A percentile compares a stretch with the other conserved stretches of the same genome.
These are phyloP conservation scores for Sebastes diploproa DNA, from an alignment of 2,797 vertebrate genomes.

Conservation along the genomic window DNA sequence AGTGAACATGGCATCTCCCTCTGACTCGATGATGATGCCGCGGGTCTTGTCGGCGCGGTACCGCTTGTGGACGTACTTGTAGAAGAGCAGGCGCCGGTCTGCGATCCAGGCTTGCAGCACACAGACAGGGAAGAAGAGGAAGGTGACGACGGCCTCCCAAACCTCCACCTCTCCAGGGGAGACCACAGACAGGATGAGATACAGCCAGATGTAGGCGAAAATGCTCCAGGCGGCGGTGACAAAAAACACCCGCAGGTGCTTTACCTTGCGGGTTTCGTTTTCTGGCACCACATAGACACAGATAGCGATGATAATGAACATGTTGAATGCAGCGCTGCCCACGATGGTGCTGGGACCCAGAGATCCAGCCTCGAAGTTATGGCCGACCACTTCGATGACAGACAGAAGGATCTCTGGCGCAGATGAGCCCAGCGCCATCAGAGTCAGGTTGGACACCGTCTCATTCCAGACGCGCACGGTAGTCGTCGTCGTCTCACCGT, in stretches of 20 bases:
- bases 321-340: constrained; percentile 90
- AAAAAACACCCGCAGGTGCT: constrained; percentile 89
- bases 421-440: constrained; percentile 89
- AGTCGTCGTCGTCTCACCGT: constrained; percentile 86
- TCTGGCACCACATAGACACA: constrained; percentile 89
- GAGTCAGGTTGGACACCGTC: constrained; percentile 89
- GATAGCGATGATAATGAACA: constrained; percentile 90
- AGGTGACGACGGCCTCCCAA: constrained; percentile 89
- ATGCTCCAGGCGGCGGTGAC: constrained; percentile 88
- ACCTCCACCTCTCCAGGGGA: constrained; percentile 86
- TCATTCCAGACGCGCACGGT: constrained; percentile 90
- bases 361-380: constrained; percentile 85
- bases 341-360: constrained; percentile 90
- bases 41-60: constrained; percentile 86
- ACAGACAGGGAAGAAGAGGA: constrained; percentile 89
- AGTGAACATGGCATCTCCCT: constrained; percentile 85
- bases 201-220: constrained; percentile 91
- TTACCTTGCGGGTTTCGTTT: constrained; percentile 85
- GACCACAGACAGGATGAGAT: constrained; percentile 87
- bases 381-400: constrained; percentile 88
- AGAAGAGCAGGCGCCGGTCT: constrained; percentile 87
- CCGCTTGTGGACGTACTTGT: constrained; percentile 87
- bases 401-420: constrained; percentile 90
- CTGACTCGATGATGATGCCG: constrained; percentile 87
- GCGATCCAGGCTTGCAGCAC: constrained; percentile 90